A percentile compares a stretch with the other conserved stretches of the same genome.
These are phyloP conservation scores for Sorex maritimensis DNA, from an alignment of 2,797 vertebrate species.

Conservation along the genomic window DNA sequence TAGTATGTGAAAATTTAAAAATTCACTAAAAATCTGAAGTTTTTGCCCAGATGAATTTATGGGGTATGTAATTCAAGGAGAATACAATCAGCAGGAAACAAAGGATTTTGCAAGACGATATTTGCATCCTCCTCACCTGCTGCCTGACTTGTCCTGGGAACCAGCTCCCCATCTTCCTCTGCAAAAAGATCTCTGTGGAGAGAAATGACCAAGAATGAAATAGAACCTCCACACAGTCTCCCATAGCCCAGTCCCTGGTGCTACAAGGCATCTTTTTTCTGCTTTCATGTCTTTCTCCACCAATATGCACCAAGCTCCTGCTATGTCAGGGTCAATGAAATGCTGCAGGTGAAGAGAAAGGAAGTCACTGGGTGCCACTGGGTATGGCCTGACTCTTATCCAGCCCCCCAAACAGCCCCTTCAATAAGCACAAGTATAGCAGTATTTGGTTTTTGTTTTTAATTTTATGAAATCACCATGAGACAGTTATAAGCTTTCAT, in stretches of 20 bases:
- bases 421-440: too few species aligned
- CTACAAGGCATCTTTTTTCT: not conserved
- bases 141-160: conserved; percentile 70
- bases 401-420: too few species aligned
- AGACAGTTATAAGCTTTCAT: too few species aligned
- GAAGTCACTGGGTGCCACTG: not conserved
- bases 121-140: conserved; percentile 82
- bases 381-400: too few species aligned
- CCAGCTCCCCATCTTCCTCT: conserved; percentile 76
- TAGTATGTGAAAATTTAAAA: conserved; percentile 33
- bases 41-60: not conserved
- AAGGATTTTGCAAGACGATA: not conserved
- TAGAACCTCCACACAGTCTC: not conserved
- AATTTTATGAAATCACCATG: too few species aligned
- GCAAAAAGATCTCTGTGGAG: conserved; percentile 86
- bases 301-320: not conserved
- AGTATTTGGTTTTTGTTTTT: too few species aligned
- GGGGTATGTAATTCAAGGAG: not conserved
- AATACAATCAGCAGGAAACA: not conserved
- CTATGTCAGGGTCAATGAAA: not conserved
- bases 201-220: conserved; percentile 46
- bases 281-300: conserved; percentile 11
- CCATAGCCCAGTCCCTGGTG: not conserved
- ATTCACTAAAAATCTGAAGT: conserved; percentile 5
- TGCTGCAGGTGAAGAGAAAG: conserved; percentile 9